Conservation (phyloP, 2,113 vertebrate genomes). For the Macrotis lagotis region DNA sequence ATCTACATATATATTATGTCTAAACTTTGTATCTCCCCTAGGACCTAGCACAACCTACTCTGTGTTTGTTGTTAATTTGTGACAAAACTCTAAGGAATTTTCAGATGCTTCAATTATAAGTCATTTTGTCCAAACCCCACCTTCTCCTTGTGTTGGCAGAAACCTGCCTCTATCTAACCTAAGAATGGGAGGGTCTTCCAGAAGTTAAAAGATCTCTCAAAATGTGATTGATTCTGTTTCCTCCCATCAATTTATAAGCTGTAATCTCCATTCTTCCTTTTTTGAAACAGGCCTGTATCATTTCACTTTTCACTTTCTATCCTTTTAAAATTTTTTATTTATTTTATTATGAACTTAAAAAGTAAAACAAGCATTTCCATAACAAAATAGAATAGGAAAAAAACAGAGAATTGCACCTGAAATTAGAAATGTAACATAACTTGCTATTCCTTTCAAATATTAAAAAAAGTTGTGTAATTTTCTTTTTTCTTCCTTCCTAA, state of each 20-base stretch:
- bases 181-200: background rate
- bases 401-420: no score
- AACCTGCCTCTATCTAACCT: background rate
- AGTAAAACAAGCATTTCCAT: no score
- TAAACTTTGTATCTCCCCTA: background rate
- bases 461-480: no score
- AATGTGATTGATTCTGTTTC: background rate
- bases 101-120: background rate
- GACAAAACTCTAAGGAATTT: background rate
- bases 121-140: background rate
- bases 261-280: background rate
- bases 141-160: no score
- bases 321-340: background rate
- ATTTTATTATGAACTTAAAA: no score
- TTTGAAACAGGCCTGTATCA: background rate
- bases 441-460: no score
- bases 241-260: background rate
- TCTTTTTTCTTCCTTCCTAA: no score
- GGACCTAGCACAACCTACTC: background rate
- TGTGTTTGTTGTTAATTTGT: background rate
- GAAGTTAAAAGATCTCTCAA: background rate
- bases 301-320: background rate
- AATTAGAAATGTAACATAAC: no score
- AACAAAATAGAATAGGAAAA: no score
- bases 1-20: background rate